phyloP scores from a whole-genome alignment of 1,140 invertebrate genomes.

The Drosophila orena region DNA sequence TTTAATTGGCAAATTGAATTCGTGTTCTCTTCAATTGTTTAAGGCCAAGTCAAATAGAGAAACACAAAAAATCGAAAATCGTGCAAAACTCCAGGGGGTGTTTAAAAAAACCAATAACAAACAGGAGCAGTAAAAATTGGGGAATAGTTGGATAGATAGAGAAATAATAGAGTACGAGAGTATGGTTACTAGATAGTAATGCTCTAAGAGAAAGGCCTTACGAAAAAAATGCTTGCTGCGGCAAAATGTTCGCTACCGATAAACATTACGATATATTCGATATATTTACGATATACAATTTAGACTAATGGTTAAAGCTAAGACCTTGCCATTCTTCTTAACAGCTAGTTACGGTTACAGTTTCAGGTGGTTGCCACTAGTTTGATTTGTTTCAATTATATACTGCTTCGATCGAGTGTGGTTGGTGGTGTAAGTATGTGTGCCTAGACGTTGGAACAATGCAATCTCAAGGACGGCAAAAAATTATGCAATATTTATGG shows the following conservation, averaged over 20 bases:
- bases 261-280: slow-evolving; percentile 50
- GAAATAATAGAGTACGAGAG: slow-evolving; percentile 20
- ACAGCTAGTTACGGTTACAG: slow-evolving; percentile 70
- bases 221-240: slow-evolving; percentile 60
- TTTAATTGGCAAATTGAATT: slow-evolving; percentile 39
- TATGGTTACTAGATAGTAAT: slow-evolving; percentile 53
- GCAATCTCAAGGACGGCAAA: slow-evolving; percentile 75
- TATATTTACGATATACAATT: slow-evolving; percentile 52
- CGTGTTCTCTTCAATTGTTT: slow-evolving; percentile 9
- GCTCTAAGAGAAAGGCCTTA: slow-evolving; percentile 66
- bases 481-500: slow-evolving; percentile 74
- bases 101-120: slow-evolving; percentile 14
- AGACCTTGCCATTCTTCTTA: slow-evolving; percentile 72
- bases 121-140: slow-evolving; percentile 11
- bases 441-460: slow-evolving; percentile 72
- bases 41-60: slow-evolving; percentile 12
- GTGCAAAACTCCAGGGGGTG: slow-evolving; percentile 59
- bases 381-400: slow-evolving; percentile 18
- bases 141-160: slow-evolving; percentile 15
- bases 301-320: slow-evolving; percentile 71
- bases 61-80: slow-evolving; percentile 48
- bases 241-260: slow-evolving; percentile 60
- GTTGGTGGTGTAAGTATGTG: slow-evolving; percentile 29
- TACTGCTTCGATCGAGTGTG: slow-evolving; percentile 38
- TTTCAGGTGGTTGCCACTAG: slow-evolving; percentile 65